Base-by-base conservation (phyloP, 2,797 vertebrate species). In the Australoheros facetus region DNA sequence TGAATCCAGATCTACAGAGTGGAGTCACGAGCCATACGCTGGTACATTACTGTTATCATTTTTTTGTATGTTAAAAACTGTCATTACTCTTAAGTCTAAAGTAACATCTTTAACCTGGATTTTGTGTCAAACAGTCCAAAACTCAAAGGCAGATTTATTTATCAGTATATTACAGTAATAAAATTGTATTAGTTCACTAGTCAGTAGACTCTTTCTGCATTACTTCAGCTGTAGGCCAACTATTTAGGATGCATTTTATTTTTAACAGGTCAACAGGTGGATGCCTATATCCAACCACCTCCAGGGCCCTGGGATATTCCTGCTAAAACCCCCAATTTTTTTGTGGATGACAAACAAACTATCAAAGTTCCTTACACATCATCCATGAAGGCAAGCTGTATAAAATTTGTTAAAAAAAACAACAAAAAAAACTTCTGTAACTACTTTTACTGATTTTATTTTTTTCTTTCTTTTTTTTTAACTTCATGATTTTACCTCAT, bases 301-400 rank as follows among this genome's bases (percentile, higher is more conserved):
- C 95, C 95, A 54, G 94, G 94, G 5, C 95, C 95, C 0, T 96
- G 96, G 96, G 90, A 93, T 10, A 72, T 96, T 80, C 55, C 89
- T 59, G 91, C 92, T 19, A 83, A 92, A 82, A 1, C 76, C 1
- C 92, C 95, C 1, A 81, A 1, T 62, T 93, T 94, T 59, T 96
- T 96, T 76, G 4, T 89, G 45, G 88, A 95, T 2, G 48, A 21
- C 17, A 88, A 88, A 71, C 89, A 96, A 75, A 30, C 57, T 17
- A 87, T 96, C 39, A 95, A 80, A 85, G 95, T 96, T 79, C 95
- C 96, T 4, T 92, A 94, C 81, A 96, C 96, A 3, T 95, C 96
- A 37, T 96, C 95, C 23, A 5, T 95, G 57, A 96, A 96, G 94
- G 95, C 95, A 91, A 82, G 62, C 30, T 2, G 17, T 34, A 5